Percentiles rank a stretch among this genome's conserved stretches.
These are phyloP conservation scores for Rhinophrynus dorsalis DNA, from an alignment of 2,797 vertebrate species.

Conservation along the genomic window DNA sequence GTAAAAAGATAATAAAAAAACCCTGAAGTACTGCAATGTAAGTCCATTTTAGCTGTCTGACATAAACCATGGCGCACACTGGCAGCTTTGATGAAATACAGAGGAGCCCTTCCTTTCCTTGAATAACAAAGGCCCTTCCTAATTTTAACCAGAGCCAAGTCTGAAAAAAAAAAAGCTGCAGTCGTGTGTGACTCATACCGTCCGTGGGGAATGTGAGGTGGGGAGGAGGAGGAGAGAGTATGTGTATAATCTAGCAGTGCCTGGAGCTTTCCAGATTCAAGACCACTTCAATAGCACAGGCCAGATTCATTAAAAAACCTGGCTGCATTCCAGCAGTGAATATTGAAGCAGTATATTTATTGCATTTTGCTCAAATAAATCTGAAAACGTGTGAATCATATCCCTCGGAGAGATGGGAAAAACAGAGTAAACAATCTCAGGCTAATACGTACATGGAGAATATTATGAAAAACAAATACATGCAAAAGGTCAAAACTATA, in stretches of 20 bases:
- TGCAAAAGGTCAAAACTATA: constrained; percentile 24
- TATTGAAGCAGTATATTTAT: constrained; percentile 96
- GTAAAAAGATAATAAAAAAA: constrained; percentile 50
- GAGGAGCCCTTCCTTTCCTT: constrained; percentile 60
- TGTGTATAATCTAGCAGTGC: constrained; percentile 89
- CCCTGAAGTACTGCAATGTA: constrained; percentile 52
- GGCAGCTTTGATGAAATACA: constrained; percentile 51
- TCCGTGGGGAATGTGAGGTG: constrained; percentile 76
- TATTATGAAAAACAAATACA: constrained; percentile 56
- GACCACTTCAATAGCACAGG: constrained; percentile 89
- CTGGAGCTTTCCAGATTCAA: constrained; percentile 84
- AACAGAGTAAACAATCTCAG: constrained; percentile 66
- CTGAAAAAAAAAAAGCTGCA: constrained; percentile 72
- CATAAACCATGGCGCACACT: constrained; percentile 60
- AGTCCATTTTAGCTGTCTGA: constrained; percentile 47
- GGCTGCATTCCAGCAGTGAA: constrained; percentile 95
- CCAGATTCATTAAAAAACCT: constrained; percentile 98
- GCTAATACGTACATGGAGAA: constrained; percentile 52
- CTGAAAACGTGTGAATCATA: constrained; percentile 96
- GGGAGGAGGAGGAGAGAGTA: constrained; percentile 54
- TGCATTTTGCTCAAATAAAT: constrained; percentile 98
- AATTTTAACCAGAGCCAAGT: constrained; percentile 81
- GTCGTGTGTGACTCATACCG: constrained; percentile 68
- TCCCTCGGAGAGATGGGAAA: constrained; percentile 82
- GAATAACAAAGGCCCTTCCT: constrained; percentile 71